phyloP scores from a whole-genome alignment of 2,113 vertebrate species.

The Grammatotria lemairii region DNA sequence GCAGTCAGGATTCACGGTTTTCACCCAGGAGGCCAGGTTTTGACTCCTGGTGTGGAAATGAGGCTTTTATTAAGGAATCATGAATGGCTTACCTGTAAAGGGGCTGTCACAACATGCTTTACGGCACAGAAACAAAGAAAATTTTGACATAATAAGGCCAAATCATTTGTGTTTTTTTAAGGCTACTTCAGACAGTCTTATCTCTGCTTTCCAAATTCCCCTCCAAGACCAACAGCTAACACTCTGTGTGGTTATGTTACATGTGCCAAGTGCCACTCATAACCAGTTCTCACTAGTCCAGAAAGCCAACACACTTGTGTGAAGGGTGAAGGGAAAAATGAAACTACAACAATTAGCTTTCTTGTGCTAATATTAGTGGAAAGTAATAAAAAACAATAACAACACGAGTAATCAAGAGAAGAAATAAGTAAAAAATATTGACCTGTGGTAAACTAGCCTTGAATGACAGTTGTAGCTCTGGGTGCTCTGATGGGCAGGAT shows the following conservation, averaged over 20 bases:
- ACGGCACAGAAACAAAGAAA: neutral
- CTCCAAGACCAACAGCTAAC: neutral
- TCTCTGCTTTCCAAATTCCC: neutral
- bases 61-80: neutral
- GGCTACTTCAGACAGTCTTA: neutral
- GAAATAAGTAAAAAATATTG: neutral
- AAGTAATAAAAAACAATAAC: neutral
- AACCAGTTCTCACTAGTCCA: neutral
- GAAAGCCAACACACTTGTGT: neutral
- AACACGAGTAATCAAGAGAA: neutral
- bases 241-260: neutral
- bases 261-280: conserved; percentile 8
- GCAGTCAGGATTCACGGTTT: conserved; percentile 60
- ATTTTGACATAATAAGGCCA: neutral
- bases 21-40: conserved; percentile 67
- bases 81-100: neutral
- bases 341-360: neutral
- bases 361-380: neutral
- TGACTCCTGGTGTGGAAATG: conserved; percentile 49
- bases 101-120: neutral
- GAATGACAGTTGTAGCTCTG: neutral
- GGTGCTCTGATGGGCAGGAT: neutral
- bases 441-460: neutral
- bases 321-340: neutral
- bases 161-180: neutral